Base-by-base conservation (phyloP, 2,113 vertebrate genomes). In the Paracanthobrama guichenoti region DNA sequence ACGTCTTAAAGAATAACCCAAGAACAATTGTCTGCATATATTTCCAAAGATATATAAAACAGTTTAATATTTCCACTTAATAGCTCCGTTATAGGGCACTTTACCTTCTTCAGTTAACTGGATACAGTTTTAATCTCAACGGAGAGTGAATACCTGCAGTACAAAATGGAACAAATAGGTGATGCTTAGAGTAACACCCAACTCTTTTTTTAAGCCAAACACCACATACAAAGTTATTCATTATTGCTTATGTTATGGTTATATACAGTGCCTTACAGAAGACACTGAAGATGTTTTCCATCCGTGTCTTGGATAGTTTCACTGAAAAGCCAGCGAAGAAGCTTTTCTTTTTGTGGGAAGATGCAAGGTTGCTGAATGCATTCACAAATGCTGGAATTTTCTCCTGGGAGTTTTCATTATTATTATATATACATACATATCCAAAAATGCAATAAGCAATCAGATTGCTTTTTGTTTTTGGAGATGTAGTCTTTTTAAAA, bases 361-460 rank as follows among this genome's bases (percentile, higher is more conserved):
- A 24, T 62, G 31, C 22, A 60, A 42, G 55, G 22, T 62, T 79
- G 39, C 57, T 79, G n/a, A 48, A 79, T 20, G 57, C 77, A 46
- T 79, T 79, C 39, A 46, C n/a, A 79, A 62, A 64, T 60, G 77
- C 77, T 79, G 77, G 77, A 79, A 62, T 79, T 64, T 46, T 62
- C 53, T 77, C 53, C 7, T 78, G 75, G 53, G 75, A 78, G 28
- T 42, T 42, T 71, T 79, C 14, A 20, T 53, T 11, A 22, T 57
- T 4, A 77, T 39, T 69, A 86, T 86, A 24, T 53, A 53, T 16
- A 53, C 20, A 50, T 14, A 48, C 13, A 16, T 44, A 79, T 44
- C 14, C 44, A 46, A 26, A 44, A 22, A 64, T 55, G 73, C 75
- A 62, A 20, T 20, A 18, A 79, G n/a, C n/a, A 62, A 73, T 73